phyloP scores from a whole-genome alignment of 2,797 vertebrate species.

The Strix occidentalis region DNA sequence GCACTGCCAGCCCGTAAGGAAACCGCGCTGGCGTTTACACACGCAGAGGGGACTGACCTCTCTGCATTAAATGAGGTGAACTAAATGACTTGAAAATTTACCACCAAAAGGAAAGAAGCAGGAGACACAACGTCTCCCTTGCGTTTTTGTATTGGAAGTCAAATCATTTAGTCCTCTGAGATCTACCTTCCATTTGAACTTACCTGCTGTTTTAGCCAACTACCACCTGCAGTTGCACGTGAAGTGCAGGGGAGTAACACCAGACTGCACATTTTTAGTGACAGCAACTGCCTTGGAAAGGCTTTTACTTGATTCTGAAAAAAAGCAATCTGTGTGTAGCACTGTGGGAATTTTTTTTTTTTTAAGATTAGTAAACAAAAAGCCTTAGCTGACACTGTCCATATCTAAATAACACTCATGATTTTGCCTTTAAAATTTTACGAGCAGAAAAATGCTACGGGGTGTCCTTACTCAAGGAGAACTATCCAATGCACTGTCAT shows the following conservation, averaged over 20 bases:
- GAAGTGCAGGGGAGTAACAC: background rate
- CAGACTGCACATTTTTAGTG: background rate
- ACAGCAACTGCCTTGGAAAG: background rate
- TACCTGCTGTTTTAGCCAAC: constrained; percentile 10
- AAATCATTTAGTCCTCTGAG: background rate
- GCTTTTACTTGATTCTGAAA: background rate
- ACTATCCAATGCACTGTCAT: constrained; percentile 8
- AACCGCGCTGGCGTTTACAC: background rate
- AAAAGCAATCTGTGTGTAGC: background rate
- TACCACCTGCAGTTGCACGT: background rate
- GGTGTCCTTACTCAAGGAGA: constrained; percentile 10
- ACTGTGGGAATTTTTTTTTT: background rate
- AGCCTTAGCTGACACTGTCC: background rate
- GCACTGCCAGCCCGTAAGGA: background rate
- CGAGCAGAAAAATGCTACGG: background rate
- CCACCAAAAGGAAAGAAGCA: background rate
- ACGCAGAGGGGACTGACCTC: background rate
- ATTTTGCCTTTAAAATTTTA: background rate
- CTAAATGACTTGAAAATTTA: background rate
- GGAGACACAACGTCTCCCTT: background rate
- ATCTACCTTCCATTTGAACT: background rate
- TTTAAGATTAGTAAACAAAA: background rate
- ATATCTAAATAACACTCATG: background rate
- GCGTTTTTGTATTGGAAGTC: background rate
- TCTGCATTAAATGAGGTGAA: background rate